Base-by-base conservation (phyloP, 1,140 invertebrate genomes). In the Ceratina australensis region DNA sequence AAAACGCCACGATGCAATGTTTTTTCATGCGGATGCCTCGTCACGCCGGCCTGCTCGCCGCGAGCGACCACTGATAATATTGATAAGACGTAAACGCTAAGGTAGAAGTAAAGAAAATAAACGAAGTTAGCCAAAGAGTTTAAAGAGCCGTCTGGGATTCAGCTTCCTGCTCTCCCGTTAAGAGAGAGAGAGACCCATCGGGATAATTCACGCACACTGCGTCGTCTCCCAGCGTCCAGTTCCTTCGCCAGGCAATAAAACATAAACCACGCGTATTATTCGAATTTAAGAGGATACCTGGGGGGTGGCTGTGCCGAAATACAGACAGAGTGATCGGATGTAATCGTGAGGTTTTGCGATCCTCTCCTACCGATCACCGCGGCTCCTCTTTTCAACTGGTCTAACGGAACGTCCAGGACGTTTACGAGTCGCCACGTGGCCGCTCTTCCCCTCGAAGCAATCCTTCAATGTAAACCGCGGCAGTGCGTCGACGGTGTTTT, bases 1-100 rank as follows among this genome's bases (percentile, higher is more conserved):
- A 92, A 90, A 88, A 42, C 84, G 67, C 77, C 65, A 71, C 74
- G 81, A 87, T 66, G 79, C 83, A 56, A 74, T 84, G 74, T 81
- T 85, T 79, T 85, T 82, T 75, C 85, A 85, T 87, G 87, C 84
- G 72, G 84, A 75, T 77, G 72, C 84, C 75, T 80, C 54, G 78
- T 67, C 65, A 33, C 81, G 83, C 77, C 72, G 66, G 77, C 78
- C 86, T 61, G 65, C 1, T 33, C 52, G 16, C 42, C 33, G 20
- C 20, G 26, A 57, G 66, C 74, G 74, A 69, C 74, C 74, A 77
- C 56, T 61, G 66, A 71, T 77, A 77, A 77, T 71, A 71, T 50
- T 69, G 65, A 69, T 76, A 76, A 76, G 67, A 42, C 68, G 28
- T 71, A 59, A 42, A 69, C 54, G 66, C 65, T 52, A 69, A 71